Evolutionary conservation across 2,113 vertebrate genomes (phyloP), one percentile per base, ranked within the genome.

Genomic region (Syngnathus typhle): DNA sequence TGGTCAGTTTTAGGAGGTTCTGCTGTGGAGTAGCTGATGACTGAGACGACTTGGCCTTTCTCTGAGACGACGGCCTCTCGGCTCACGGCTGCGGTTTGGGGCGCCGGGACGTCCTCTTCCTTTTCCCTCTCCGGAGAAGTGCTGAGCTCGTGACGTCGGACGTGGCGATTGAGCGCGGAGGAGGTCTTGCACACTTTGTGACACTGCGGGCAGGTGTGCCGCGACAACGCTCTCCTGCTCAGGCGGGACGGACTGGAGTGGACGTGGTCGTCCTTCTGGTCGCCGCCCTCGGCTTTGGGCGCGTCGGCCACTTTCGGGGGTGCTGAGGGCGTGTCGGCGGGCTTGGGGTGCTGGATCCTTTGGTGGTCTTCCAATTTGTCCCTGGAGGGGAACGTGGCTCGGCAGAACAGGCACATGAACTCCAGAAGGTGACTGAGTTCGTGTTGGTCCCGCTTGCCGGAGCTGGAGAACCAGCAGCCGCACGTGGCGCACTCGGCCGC

Each of bases 141-240:
- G 78, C 83, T 90, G 1, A 91, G 76, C 46, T 92, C 88, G 0
- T 96, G 94, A 69, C 94, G 92, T 67, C 93, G 89, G 62, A 88
- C 75, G 3, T 96, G 94, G 60, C 94, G 92, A 73, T 86, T 93
- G 19, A 95, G 85, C 3, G 94, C 93, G 0, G 94, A 94, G 0
- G 93, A 92, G 0, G 94, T 95, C 84, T 95, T 95, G 86, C 94
- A 96, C 68, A 94, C 92, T 74, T 95, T 95, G 52, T 93, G 84
- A 66, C 94, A 96, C 38, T 92, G 90, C 0, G 91, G 80, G 69
- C 94, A 96, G 73, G 92, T 83, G 77, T 94, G 92, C 54, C 92
- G 91, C 3, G 90, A 84, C 44, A 93, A 85, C 1, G 93, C 89
- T 81, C 90, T 92, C 38, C 93, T 89, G 58, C 92, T 92, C 0